Base-by-base conservation (phyloP, 2,113 vertebrate genomes). In the Tiliqua scincoides region DNA sequence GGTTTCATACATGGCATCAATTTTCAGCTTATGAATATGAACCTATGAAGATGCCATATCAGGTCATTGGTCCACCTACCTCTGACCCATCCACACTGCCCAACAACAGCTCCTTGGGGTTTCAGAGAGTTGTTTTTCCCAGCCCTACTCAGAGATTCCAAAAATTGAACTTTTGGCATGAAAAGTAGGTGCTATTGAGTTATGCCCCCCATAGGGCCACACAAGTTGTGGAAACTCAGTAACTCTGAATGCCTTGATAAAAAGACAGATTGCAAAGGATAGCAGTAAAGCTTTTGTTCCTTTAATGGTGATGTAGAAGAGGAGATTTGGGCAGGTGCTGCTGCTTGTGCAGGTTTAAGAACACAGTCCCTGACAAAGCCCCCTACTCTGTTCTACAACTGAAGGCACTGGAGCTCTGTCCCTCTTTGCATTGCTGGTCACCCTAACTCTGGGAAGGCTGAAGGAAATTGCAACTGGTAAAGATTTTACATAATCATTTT, bases 401-500 rank as follows among this genome's bases (percentile, higher is more conserved):
- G 43, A 43, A 17, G 27, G 79, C 17, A 72, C 6, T 62, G 6
- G 20, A 62, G 21, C 54, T 1, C 1, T 17, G 18, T 17, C 3
- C 12, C 23, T 43, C 2, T 25, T 25, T 77, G 10, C n/a, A 2
- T 70, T 63, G 59, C 65, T 62, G 43, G 0, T 79, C 77, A 73
- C 43, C 67, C 57, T 37, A 73, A 21, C 52, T 63, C 40, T 63
- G 30, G 52, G 35, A 18, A 72, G 61, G 59, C 2, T 21, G 25
- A 57, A 57, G 54, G 54, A 57, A 94, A 94, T 91, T 92, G 90
- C 77, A 43, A 43, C 76, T 88, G 93, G 93, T 92, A 48, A 89
- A 93, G 88, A 93, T 93, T 89, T 92, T 91, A 92, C 75, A 89
- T 91, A 93, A 94, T 89, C 76, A 89, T 82, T 85, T 61, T 77